A percentile compares a stretch with the other conserved stretches of the same genome.
Conservation (phyloP, 2,113 vertebrate genomes). For the Eudorcas thomsonii region DNA sequence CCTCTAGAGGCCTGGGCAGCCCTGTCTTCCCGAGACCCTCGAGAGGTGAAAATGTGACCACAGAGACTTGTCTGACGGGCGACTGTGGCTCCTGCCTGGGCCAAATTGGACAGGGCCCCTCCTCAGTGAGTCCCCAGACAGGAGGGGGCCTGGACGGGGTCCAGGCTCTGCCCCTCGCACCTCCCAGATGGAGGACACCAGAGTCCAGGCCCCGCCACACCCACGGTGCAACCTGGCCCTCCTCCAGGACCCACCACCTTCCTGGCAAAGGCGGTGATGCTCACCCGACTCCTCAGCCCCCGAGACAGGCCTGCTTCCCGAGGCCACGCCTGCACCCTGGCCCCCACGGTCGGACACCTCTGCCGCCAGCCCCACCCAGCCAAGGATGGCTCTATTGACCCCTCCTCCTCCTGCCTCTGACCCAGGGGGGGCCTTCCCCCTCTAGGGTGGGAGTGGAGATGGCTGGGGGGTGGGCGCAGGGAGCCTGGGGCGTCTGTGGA, state of each 20-base stretch:
- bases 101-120: background rate
- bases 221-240: accelerated
- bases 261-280: background rate
- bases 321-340: background rate
- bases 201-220: background rate
- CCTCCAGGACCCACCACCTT: background rate
- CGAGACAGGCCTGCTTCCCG: background rate
- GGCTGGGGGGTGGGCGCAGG: background rate
- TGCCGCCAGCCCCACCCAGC: background rate
- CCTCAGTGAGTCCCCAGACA: background rate
- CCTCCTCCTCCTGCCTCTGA: background rate
- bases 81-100: too few species aligned
- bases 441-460: background rate
- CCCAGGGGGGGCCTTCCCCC: background rate
- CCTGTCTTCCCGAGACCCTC: accelerated
- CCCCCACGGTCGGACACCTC: background rate
- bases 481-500: background rate
- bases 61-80: background rate
- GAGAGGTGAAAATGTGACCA: background rate
- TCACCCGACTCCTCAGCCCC: background rate
- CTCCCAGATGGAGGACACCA: background rate
- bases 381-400: background rate
- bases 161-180: background rate
- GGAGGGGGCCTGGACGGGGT: accelerated
- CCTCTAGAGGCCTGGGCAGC: background rate